These are phyloP conservation scores for Listronotus bonariensis DNA, from an alignment of 1,140 invertebrate species.

Conservation along the genomic window DNA sequence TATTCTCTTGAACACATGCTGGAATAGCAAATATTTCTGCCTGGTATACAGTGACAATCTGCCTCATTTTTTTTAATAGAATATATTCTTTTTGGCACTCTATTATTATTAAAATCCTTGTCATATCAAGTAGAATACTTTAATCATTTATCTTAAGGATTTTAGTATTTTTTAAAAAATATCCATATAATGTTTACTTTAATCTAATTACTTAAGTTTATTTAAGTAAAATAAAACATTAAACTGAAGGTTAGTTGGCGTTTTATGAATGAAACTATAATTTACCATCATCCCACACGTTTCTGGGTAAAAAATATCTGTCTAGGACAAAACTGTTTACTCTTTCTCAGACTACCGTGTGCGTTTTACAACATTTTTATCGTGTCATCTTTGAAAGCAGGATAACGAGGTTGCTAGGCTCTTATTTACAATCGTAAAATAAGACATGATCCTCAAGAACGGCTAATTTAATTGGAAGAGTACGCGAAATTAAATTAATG, in stretches of 20 bases:
- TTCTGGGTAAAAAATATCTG: conserved; percentile 16
- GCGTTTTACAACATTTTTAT: conserved; percentile 33
- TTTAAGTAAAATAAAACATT: background rate
- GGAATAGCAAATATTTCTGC: too few species aligned
- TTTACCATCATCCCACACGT: conserved; percentile 15
- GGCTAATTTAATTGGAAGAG: conserved; percentile 24
- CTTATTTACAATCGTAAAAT: conserved; percentile 25
- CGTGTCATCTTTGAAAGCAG: conserved; percentile 27
- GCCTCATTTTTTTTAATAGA: too few species aligned
- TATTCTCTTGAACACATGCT: too few species aligned
- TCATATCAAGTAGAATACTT: too few species aligned
- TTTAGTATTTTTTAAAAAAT: too few species aligned
- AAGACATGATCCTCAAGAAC: conserved; percentile 16
- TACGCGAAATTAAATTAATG: conserved; percentile 28
- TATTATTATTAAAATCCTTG: too few species aligned
- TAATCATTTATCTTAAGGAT: too few species aligned
- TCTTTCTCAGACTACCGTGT: conserved; percentile 30
- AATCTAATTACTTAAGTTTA: too few species aligned
- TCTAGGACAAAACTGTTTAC: conserved; percentile 22
- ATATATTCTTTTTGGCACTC: too few species aligned
- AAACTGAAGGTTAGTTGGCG: conserved; percentile 14
- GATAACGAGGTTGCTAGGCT: conserved; percentile 20
- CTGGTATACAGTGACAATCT: too few species aligned
- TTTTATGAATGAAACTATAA: conserved; percentile 34
- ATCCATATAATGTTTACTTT: too few species aligned